Conservation (phyloP, 2,797 vertebrate genomes). For the Chanos chanos region DNA sequence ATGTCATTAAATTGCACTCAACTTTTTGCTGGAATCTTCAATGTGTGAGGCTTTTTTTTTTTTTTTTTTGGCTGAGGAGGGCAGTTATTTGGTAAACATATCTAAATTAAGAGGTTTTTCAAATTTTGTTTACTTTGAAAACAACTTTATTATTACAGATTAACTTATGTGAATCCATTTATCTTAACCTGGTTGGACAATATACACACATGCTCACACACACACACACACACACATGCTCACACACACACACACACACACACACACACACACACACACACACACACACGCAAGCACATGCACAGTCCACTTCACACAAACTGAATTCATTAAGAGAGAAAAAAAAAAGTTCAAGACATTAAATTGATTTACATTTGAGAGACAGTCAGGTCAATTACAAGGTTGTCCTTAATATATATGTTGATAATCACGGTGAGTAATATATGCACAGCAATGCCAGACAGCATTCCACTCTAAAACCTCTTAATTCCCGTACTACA, state of each 20-base stretch:
- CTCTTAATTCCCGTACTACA: conserved; percentile 52
- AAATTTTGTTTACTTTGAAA: too few species aligned
- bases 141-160: too few species aligned
- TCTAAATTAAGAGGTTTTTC: not conserved
- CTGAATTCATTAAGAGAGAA: conserved; percentile 22
- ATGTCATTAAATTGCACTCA: conserved; percentile 7
- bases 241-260: too few species aligned
- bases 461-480: conserved; percentile 57
- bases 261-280: too few species aligned
- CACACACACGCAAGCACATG: too few species aligned
- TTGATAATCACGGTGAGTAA: conserved; percentile 55
- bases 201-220: too few species aligned
- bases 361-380: conserved; percentile 52
- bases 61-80: too few species aligned
- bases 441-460: conserved; percentile 48
- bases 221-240: too few species aligned
- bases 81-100: not conserved
- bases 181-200: too few species aligned
- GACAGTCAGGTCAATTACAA: conserved; percentile 52
- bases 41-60: not conserved
- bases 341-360: conserved; percentile 39
- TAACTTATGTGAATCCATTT: too few species aligned
- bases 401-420: conserved; percentile 56
- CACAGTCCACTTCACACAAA: conserved; percentile 25
- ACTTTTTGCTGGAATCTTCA: not conserved